Percentiles rank a stretch among this genome's conserved stretches.
phyloP scores from a whole-genome alignment of 2,113 vertebrate species.

The Platysteira castanea region DNA sequence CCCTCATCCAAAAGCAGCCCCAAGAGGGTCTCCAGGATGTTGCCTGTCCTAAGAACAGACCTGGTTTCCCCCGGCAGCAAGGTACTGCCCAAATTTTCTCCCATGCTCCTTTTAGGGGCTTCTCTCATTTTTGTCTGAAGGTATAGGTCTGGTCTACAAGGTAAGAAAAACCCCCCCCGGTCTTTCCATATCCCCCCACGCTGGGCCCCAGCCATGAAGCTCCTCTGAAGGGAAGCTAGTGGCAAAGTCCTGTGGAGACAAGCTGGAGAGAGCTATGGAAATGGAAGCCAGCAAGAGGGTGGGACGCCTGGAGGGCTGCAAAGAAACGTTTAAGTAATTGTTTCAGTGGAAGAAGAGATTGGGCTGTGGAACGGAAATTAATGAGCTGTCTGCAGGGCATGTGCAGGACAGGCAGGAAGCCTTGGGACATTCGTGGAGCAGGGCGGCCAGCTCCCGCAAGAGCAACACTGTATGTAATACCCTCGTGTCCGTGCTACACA shows the following conservation, averaged over 20 bases:
- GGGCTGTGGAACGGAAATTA: neutral
- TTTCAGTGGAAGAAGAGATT: neutral
- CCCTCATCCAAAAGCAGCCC: neutral
- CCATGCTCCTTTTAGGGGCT: neutral
- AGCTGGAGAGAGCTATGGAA: neutral
- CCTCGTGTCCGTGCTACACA: neutral
- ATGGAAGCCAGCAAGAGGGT: neutral
- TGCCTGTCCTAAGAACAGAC: neutral
- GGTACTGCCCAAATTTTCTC: neutral
- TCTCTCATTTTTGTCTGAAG: neutral
- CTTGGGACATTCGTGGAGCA: neutral
- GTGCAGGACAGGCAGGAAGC: neutral
- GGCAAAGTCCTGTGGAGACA: neutral
- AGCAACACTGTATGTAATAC: neutral
- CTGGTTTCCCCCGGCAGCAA: neutral
- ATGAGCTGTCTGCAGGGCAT: neutral
- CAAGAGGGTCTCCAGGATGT: neutral
- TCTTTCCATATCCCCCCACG: neutral
- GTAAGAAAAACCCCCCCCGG: rapidly evolving
- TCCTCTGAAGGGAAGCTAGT: neutral
- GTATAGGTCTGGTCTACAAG: neutral
- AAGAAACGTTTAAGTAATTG: neutral
- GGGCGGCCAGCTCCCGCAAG: neutral
- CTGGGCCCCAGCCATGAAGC: neutral
- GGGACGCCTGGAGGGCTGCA: neutral